A percentile compares a stretch with the other conserved stretches of the same genome.
Conservation (phyloP, 2,113 vertebrate genomes). For the Actenoides lindsayi region DNA sequence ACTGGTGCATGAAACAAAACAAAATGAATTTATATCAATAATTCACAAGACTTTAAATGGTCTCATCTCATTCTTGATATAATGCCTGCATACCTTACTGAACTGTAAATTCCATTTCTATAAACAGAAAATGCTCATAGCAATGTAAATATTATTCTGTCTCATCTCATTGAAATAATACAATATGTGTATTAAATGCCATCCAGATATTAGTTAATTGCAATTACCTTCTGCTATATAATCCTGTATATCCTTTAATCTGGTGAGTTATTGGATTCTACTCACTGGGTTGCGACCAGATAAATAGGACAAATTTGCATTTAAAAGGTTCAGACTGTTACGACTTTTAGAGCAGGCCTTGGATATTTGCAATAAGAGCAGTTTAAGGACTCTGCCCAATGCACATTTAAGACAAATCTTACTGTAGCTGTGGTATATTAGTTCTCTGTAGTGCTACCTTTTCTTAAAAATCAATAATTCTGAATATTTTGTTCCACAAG, state of each 20-base stretch:
- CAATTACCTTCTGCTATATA: conserved; percentile 67
- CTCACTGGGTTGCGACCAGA: conserved; percentile 55
- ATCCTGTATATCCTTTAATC: conserved; percentile 58
- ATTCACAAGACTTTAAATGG: conserved; percentile 66
- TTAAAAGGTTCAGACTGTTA: conserved; percentile 55
- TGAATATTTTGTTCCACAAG: conserved; percentile 7
- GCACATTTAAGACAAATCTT: conserved; percentile 14
- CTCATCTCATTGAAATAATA: conserved; percentile 65
- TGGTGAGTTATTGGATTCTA: conserved; percentile 65
- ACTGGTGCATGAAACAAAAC: conserved; percentile 61
- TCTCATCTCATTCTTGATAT: conserved; percentile 52
- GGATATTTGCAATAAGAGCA: conserved; percentile 47
- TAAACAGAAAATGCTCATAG: conserved; percentile 35
- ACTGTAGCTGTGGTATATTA: conserved; percentile 14
- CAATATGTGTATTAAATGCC: conserved; percentile 61
- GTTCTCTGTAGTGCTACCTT: conserved; percentile 3
- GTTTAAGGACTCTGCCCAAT: conserved; percentile 37
- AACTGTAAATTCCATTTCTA: conserved; percentile 66
- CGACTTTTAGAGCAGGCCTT: conserved; percentile 22
- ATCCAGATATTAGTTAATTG: conserved; percentile 66
- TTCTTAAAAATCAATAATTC: conserved; percentile 27
- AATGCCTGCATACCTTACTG: conserved; percentile 53
- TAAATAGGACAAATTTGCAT: conserved; percentile 64
- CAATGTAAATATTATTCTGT: conserved; percentile 72
- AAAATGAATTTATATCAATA: conserved; percentile 65